Evolutionary conservation across 2,888 invertebrate species (phyloP).

Genomic region (Parnassius orleans): DNA sequence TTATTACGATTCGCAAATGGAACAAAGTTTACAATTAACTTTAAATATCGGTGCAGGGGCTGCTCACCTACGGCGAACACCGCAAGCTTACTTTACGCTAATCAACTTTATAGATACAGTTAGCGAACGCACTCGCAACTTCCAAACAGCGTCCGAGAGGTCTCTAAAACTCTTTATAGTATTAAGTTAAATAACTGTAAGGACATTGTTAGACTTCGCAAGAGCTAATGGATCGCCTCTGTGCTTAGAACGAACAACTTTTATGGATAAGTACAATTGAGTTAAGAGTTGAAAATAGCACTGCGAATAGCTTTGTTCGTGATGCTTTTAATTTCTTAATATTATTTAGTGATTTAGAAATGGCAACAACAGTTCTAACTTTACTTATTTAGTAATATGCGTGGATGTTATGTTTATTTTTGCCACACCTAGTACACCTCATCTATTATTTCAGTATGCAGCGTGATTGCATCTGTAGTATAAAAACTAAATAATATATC

Average conservation of each 20-base stretch:
- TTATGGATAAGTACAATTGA: slow-evolving; percentile 71
- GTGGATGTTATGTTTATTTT: too few species aligned
- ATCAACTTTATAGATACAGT: slow-evolving; percentile 56
- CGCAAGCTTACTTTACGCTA: slow-evolving; percentile 50
- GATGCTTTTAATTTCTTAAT: slow-evolving; percentile 6
- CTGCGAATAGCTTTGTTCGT: slow-evolving; percentile 38
- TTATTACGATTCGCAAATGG: slow-evolving; percentile 10
- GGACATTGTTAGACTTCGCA: slow-evolving; percentile 65
- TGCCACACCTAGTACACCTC: too few species aligned
- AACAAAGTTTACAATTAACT: slow-evolving; percentile 24
- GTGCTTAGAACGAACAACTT: slow-evolving; percentile 71
- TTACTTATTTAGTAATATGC: too few species aligned
- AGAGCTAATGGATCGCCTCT: slow-evolving; percentile 71
- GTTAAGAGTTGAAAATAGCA: slow-evolving; percentile 69
- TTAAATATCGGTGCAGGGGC: slow-evolving; percentile 32
- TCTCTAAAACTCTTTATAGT: slow-evolving; percentile 69
- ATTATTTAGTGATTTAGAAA: neutral
- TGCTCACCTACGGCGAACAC: slow-evolving; percentile 52
- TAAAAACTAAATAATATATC: too few species aligned
- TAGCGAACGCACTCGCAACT: slow-evolving; percentile 61
- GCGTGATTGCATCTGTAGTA: too few species aligned
- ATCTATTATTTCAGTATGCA: too few species aligned
- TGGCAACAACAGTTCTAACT: neutral
- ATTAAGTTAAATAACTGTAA: slow-evolving; percentile 70
- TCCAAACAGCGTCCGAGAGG: slow-evolving; percentile 56